These are phyloP conservation scores for Xenopus laevis DNA, from an alignment of 2,113 vertebrate genomes.

Conservation along the genomic window DNA sequence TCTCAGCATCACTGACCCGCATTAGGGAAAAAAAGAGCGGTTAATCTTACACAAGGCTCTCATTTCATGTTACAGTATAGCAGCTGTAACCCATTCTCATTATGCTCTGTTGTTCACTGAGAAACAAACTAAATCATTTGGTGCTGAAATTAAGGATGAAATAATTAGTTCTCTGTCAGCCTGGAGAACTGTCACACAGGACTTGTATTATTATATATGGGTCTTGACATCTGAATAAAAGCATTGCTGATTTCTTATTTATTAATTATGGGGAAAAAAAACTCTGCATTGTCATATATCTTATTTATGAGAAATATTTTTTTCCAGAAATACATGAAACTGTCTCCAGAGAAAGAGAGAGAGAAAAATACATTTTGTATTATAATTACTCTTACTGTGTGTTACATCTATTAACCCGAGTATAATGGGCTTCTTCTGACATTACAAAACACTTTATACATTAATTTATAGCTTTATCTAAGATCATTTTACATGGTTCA, in stretches of 20 bases:
- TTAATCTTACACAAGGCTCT: not conserved
- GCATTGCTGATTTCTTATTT: conserved; percentile 5
- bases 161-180: conserved; percentile 8
- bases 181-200: not conserved
- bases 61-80: not conserved
- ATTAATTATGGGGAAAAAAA: conserved; percentile 1
- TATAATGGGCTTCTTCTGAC: not conserved
- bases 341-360: not conserved
- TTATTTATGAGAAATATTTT: conserved; percentile 7
- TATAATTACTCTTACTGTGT: not conserved
- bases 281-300: not conserved
- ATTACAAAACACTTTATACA: not conserved
- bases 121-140: not conserved
- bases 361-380: not conserved
- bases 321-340: not conserved
- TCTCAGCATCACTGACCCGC: too few relatives aligned
- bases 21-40: too few relatives aligned
- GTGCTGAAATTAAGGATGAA: not conserved
- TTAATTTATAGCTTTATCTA: not conserved
- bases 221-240: not conserved
- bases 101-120: not conserved
- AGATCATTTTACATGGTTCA: not conserved
- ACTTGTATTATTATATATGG: not conserved
- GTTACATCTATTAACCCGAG: not conserved
- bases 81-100: not conserved